Evolutionary conservation across 2,113 vertebrate species (phyloP).

Genomic region (Eonycteris spelaea): DNA sequence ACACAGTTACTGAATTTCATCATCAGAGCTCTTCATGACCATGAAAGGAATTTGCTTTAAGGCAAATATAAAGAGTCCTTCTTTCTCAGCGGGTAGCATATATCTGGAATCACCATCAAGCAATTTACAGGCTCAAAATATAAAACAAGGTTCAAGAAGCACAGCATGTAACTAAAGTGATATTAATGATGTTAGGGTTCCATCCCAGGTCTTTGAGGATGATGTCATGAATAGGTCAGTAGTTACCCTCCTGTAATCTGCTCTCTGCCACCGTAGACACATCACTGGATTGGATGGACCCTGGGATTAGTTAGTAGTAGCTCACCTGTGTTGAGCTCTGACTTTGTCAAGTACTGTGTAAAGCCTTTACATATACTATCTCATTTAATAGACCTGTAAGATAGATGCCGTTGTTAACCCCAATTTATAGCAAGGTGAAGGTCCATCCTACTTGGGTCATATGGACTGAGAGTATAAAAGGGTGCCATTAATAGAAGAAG

Average conservation of each 20-base stretch:
- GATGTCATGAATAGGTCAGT: background rate
- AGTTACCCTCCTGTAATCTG: background rate
- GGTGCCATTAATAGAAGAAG: background rate
- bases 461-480: background rate
- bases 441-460: background rate
- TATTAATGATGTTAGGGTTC: background rate
- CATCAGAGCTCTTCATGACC: background rate
- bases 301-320: background rate
- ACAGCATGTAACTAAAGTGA: background rate
- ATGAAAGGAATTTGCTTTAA: constrained; percentile 22
- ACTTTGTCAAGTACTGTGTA: background rate
- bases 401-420: background rate
- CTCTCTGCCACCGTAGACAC: background rate
- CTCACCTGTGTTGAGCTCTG: background rate
- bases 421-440: background rate
- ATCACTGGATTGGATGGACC: background rate
- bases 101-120: background rate
- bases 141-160: background rate
- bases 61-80: background rate
- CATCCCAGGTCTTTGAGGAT: background rate
- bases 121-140: background rate
- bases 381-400: background rate
- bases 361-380: background rate
- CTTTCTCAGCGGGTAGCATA: background rate
- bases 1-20: background rate